Conservation (phyloP, 2,797 vertebrate genomes). For the Trematomus bernacchii region DNA sequence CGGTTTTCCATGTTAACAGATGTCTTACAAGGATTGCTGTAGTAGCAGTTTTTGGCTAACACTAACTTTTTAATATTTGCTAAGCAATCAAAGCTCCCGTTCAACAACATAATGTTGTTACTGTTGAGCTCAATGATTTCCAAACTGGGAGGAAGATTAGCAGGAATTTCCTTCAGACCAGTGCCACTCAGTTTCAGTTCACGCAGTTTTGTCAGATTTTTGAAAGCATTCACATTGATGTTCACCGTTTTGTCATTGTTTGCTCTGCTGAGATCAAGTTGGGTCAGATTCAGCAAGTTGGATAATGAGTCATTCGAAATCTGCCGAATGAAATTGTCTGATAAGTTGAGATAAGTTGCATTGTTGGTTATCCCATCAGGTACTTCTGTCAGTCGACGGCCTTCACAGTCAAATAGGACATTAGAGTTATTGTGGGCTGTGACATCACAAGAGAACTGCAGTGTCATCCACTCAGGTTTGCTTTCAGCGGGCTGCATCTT, state of each 20-base stretch:
- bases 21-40: slow-evolving; percentile 86
- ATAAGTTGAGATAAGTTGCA: slow-evolving; percentile 87
- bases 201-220: slow-evolving; percentile 82
- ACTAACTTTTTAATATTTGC: slow-evolving; percentile 82
- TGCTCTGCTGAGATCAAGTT: slow-evolving; percentile 87
- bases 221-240: slow-evolving; percentile 81
- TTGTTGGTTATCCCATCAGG: slow-evolving; percentile 87
- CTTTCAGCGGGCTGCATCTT: slow-evolving; percentile 70
- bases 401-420: slow-evolving; percentile 86
- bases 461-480: slow-evolving; percentile 78
- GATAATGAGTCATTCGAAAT: slow-evolving; percentile 79
- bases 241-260: slow-evolving; percentile 68
- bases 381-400: slow-evolving; percentile 76
- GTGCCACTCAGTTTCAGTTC: slow-evolving; percentile 84
- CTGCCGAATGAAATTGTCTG: slow-evolving; percentile 87
- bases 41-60: slow-evolving; percentile 92
- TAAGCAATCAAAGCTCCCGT: slow-evolving; percentile 77
- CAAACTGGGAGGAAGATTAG: slow-evolving; percentile 83
- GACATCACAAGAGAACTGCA: slow-evolving; percentile 91
- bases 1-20: slow-evolving; percentile 77
- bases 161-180: slow-evolving; percentile 81
- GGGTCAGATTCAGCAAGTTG: slow-evolving; percentile 79
- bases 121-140: slow-evolving; percentile 79
- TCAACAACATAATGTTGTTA: slow-evolving; percentile 85
- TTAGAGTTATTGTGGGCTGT: neutral